Evolutionary conservation across 2,797 vertebrate species (phyloP).

Genomic region (Odontamblyopus rebecca): DNA sequence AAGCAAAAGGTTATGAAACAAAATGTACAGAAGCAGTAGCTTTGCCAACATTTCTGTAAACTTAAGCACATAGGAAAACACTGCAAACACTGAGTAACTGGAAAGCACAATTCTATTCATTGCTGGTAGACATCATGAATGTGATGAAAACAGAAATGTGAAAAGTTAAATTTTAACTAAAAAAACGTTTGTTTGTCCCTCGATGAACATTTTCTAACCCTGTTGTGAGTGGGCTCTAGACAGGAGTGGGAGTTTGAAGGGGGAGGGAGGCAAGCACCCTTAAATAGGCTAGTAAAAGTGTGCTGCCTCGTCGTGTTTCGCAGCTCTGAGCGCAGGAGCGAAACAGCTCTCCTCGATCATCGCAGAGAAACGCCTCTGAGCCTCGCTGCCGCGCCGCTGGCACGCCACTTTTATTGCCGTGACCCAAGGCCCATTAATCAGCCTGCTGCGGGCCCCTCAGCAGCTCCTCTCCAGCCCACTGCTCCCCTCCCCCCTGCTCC

Average conservation of each 20-base stretch:
- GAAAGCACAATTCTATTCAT: too few relatives aligned
- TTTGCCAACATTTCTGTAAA: too few relatives aligned
- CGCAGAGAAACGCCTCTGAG: conserved; percentile 66
- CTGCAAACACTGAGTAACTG: too few relatives aligned
- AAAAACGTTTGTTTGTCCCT: not conserved
- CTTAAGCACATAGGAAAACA: too few relatives aligned
- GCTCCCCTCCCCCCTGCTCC: conserved; percentile 25
- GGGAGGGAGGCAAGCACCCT: conserved; percentile 37
- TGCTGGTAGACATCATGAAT: too few relatives aligned
- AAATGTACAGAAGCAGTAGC: too few relatives aligned
- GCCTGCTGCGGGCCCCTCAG: conserved; percentile 63
- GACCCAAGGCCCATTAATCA: conserved; percentile 78
- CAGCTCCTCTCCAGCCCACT: conserved; percentile 47
- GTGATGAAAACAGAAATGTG: too few relatives aligned
- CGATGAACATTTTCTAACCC: conserved; percentile 8
- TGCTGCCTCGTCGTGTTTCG: conserved; percentile 39
- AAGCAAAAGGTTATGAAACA: too few relatives aligned
- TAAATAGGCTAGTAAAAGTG: conserved; percentile 53
- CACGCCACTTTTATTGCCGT: conserved; percentile 76
- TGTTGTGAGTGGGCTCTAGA: conserved; percentile 9
- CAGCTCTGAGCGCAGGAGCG: conserved; percentile 62
- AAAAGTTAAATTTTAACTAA: too few relatives aligned
- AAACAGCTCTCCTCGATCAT: conserved; percentile 65
- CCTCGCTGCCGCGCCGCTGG: conserved; percentile 65
- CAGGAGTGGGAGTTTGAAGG: conserved; percentile 27